Conservation (phyloP, 1,140 invertebrate species). For the Galleria mellonella region DNA sequence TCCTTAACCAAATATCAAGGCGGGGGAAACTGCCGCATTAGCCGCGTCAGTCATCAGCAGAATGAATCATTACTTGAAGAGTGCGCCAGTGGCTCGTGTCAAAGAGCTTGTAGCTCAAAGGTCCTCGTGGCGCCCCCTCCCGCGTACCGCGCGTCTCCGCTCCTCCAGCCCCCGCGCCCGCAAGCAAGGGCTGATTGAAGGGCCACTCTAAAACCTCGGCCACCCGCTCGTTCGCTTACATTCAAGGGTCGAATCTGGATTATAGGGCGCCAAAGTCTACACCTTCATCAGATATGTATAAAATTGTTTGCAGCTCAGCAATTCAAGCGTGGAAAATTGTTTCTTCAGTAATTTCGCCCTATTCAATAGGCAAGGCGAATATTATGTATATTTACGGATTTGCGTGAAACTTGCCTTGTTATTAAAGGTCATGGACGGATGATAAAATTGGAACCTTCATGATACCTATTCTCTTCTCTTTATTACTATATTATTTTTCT, state of each 20-base stretch:
- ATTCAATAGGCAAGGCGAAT: constrained; percentile 24
- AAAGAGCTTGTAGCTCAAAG: constrained; percentile 68
- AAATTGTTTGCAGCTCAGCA: constrained; percentile 54
- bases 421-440: background rate
- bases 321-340: constrained; percentile 58
- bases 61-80: constrained; percentile 74
- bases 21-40: constrained; percentile 58
- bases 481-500: too few species aligned
- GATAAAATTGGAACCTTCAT: background rate
- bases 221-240: constrained; percentile 67
- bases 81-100: constrained; percentile 71
- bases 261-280: constrained; percentile 67
- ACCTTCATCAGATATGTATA: constrained; percentile 71
- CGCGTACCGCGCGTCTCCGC: constrained; percentile 16
- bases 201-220: constrained; percentile 69
- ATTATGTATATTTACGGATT: background rate
- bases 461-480: too few species aligned
- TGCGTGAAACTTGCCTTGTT: background rate
- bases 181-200: constrained; percentile 69
- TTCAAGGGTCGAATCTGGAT: constrained; percentile 70
- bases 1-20: constrained; percentile 52
- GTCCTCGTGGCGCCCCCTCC: constrained; percentile 44
- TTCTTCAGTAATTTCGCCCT: constrained; percentile 43
- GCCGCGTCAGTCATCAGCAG: constrained; percentile 68
- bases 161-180: constrained; percentile 44